These are phyloP conservation scores for Grapholita molesta DNA, from an alignment of 1,140 invertebrate species.

Conservation along the genomic window DNA sequence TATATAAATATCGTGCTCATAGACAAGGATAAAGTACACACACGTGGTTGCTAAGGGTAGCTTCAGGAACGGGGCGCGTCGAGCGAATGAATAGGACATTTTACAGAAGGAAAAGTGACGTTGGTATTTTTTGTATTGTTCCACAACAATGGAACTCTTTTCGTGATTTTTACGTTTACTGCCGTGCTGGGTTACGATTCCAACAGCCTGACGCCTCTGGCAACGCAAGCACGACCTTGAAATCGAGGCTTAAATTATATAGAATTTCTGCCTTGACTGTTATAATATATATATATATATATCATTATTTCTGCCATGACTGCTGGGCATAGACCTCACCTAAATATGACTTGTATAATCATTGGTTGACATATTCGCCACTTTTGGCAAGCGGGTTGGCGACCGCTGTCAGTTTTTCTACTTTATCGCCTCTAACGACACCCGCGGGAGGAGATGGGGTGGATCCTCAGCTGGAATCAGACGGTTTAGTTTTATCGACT, in stretches of 20 bases:
- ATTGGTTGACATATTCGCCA: too few species aligned
- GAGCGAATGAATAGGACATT: slow-evolving; percentile 61
- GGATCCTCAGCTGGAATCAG: too few species aligned
- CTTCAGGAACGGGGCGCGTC: slow-evolving; percentile 65
- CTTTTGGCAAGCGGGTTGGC: too few species aligned
- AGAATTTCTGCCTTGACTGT: too few species aligned
- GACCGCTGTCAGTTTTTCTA: too few species aligned
- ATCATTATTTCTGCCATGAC: too few species aligned
- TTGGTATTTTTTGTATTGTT: slow-evolving; percentile 11
- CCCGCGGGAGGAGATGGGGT: too few species aligned
- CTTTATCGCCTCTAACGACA: too few species aligned
- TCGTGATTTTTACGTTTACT: slow-evolving; percentile 15
- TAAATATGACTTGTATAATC: too few species aligned
- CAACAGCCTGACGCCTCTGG: neutral
- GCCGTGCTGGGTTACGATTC: neutral
- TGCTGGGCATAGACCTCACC: too few species aligned
- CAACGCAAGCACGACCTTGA: neutral
- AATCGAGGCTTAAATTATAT: neutral
- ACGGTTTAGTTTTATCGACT: too few species aligned
- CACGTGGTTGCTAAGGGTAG: slow-evolving; percentile 60
- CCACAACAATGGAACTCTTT: slow-evolving; percentile 11
- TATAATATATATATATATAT: too few species aligned
- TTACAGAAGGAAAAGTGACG: slow-evolving; percentile 48
- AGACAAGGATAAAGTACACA: slow-evolving; percentile 38
- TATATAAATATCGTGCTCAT: slow-evolving; percentile 15